Conservation (phyloP, 2,888 invertebrate species). For the Lasioglossum vierecki region DNA sequence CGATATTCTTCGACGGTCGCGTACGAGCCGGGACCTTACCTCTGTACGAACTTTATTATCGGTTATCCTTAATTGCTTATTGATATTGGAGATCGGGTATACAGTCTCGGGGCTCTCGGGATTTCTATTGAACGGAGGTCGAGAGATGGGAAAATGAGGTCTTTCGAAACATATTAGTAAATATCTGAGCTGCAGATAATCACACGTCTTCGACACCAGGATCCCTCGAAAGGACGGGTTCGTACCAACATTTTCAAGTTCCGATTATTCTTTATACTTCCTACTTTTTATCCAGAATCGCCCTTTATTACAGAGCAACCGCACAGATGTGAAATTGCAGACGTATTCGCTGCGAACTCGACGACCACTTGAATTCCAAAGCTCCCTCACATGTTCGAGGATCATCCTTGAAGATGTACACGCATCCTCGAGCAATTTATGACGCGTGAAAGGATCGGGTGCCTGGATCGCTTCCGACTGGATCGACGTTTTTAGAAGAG, state of each 20-base stretch:
- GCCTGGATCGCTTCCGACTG: neutral
- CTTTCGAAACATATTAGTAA: neutral
- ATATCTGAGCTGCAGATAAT: neutral
- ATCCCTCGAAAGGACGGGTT: no score
- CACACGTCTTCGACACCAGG: no score
- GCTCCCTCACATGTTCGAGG: neutral
- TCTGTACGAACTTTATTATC: neutral
- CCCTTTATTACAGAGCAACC: neutral
- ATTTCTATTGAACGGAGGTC: neutral
- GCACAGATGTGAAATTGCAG: neutral
- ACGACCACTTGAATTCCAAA: neutral
- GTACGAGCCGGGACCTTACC: neutral
- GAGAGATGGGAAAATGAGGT: neutral
- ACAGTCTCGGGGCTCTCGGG: neutral
- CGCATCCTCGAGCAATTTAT: constrained; percentile 12
- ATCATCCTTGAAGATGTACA: neutral
- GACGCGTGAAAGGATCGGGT: constrained; percentile 35
- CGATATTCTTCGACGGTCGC: neutral
- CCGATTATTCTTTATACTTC: no score
- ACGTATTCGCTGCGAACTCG: neutral
- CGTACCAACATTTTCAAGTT: no score
- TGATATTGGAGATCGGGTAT: neutral
- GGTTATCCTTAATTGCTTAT: constrained; percentile 13
- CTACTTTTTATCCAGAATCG: neutral
- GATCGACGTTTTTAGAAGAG: neutral